phyloP scores from a whole-genome alignment of 2,888 invertebrate species.

The Oscheius sp. region DNA sequence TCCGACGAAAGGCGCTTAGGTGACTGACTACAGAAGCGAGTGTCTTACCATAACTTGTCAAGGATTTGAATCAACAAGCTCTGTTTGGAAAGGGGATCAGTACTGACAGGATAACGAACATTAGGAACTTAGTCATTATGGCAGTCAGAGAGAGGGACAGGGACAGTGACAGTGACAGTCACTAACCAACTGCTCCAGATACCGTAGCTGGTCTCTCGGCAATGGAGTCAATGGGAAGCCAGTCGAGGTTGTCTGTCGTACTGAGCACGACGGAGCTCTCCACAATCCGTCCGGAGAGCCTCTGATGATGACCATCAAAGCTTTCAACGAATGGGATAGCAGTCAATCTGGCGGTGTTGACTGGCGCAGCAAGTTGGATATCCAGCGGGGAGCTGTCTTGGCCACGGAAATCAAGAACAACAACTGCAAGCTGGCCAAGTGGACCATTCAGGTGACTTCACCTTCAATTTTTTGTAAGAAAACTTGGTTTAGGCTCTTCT shows the following conservation, averaged over 20 bases:
- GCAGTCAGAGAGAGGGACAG: too few relatives aligned
- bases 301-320: slow-evolving; percentile 94
- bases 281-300: slow-evolving; percentile 78
- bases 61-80: too few relatives aligned
- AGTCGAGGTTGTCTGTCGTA: slow-evolving; percentile 84
- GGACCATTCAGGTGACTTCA: slow-evolving; percentile 82
- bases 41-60: too few relatives aligned
- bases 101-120: too few relatives aligned
- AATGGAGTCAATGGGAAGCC: slow-evolving; percentile 82
- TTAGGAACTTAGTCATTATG: too few relatives aligned
- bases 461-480: background rate
- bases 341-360: slow-evolving; percentile 94
- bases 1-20: too few relatives aligned
- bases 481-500: slow-evolving; percentile 79
- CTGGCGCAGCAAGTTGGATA: slow-evolving; percentile 95
- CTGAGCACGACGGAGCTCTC: slow-evolving; percentile 93
- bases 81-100: too few relatives aligned
- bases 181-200: slow-evolving; percentile 75
- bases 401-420: slow-evolving; percentile 98
- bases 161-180: too few relatives aligned
- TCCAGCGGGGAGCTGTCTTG: slow-evolving; percentile 95
- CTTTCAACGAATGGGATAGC: slow-evolving; percentile 98
- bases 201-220: slow-evolving; percentile 95
- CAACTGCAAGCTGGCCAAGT: slow-evolving; percentile 98
- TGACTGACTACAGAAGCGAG: too few relatives aligned